Evolutionary conservation across 2,113 vertebrate species (phyloP), one percentile per base, ranked within the genome.

Genomic region (Lutjanus erythropterus): DNA sequence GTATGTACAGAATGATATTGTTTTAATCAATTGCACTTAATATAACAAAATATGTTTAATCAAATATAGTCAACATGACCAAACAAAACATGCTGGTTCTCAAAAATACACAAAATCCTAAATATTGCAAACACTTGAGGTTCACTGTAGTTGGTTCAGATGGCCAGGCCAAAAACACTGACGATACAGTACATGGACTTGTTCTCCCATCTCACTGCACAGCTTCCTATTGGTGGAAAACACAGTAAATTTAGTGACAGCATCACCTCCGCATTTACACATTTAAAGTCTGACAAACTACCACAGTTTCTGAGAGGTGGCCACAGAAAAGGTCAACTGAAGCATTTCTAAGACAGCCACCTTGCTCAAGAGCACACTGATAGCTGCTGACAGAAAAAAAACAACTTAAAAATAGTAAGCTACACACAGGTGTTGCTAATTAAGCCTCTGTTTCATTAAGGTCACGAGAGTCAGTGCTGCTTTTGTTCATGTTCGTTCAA

Each of bases 181-280:
- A 98, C 95, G 2, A 97, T 97, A 90, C 97, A 99, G 92, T 97
- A 97, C 96, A 97, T 96, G 61, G 96, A 96, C 91, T 97, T 97
- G 81, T 99, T 99, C 89, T 98, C 97, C 97, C 97, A 97, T 91
- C 95, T 96, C 84, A 98, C 97, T 0, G 96, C 95, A 88, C 97
- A 97, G 92, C 96, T 97, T 85, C 97, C 98, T 99, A 92, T 84
- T 75, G 47, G 55, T 50, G 23, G 10, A 9, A 7, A 58, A 56
- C 16, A 68, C 2, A 72, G 52, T 33, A 23, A 7, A 37, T 42
- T 41, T 9, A 59, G 23, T 67, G 21, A 64, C 31, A 50, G 15
- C 0, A 49, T 46, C 0, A 3, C 15, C 1, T 12, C 41, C 33
- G 19, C 25, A 33, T n/a, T 21, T 25, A 53, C 21, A 68, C 12